Base-by-base conservation (phyloP, 2,888 invertebrate genomes). In the Acleris emargana region DNA sequence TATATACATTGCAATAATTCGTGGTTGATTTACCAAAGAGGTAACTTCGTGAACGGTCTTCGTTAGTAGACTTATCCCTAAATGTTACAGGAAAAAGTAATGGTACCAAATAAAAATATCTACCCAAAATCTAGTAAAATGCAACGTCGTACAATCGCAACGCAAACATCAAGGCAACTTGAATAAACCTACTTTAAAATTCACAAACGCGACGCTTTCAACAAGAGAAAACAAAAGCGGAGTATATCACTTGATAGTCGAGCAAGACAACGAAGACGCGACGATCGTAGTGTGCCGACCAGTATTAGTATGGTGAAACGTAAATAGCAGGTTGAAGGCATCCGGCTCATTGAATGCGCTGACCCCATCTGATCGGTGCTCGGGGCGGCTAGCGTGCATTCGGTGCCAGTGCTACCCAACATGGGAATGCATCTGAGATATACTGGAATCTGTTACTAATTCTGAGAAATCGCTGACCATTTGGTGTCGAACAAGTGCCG, bases 331-430 rank as follows among this genome's bases (percentile, higher is more conserved):
- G 91, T 89, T 88, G 83, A 80, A 86, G 85, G 87, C 86, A 91
- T 91, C 91, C 91, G 91, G 87, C 88, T 90, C 86, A 91, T 91
- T 91, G 88, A 91, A 91, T 89, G 86, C 89, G 89, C 86, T 91
- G 91, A 91, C 91, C 91, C 86, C 91, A 91, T 91, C 90, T 91
- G 91, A 91, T 91, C 88, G 84, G 74, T 76, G 82, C 84, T 85
- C 73, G 81, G 77, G 84, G 83, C 83, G 73, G 76, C 77, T 73
- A 77, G 74, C 79, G 77, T 78, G 81, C 84, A 87, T 83, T 86
- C 79, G 79, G 74, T 74, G 73, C 75, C 79, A 82, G 76, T 72
- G 76, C 73, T 75, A 77, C 72, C 75, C 72, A 68, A 73, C 74
- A 74, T 73, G 72, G 72, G 72, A 77, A 75, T 69, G 75, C 76